Percentiles rank a stretch among this genome's conserved stretches.
These are phyloP conservation scores for Eilema griseolum DNA, from an alignment of 2,888 invertebrate genomes.

Conservation along the genomic window DNA sequence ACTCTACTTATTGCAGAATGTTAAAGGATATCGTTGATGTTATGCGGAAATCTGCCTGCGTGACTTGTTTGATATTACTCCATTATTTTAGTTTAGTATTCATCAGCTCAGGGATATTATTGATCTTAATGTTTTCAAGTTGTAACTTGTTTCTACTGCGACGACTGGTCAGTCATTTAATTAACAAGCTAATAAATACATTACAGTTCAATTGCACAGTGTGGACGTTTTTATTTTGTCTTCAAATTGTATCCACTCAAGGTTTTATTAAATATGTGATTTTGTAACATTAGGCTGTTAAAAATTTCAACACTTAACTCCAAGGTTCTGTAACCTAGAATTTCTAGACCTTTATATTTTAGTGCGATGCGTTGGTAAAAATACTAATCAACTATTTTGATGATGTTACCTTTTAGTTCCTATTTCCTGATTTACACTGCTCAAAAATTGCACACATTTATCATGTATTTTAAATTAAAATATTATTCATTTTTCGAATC, in stretches of 20 bases:
- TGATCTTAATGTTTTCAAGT: constrained; percentile 29
- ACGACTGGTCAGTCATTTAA: constrained; percentile 6
- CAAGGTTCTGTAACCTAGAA: constrained; percentile 43
- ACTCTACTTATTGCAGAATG: constrained; percentile 38
- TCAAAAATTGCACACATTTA: neutral
- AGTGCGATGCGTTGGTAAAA: neutral
- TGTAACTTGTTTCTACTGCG: constrained; percentile 21
- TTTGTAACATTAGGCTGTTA: constrained; percentile 38
- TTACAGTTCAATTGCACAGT: constrained; percentile 26
- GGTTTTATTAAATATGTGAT: constrained; percentile 43
- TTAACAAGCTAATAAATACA: constrained; percentile 19
- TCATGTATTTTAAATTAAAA: neutral
- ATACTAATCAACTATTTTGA: neutral
- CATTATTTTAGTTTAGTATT: constrained; percentile 41
- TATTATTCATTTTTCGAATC: neutral
- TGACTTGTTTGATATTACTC: constrained; percentile 55
- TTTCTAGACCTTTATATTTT: constrained; percentile 6
- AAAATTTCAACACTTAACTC: constrained; percentile 41
- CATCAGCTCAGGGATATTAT: constrained; percentile 25
- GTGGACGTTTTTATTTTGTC: constrained; percentile 32
- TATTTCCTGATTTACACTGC: neutral
- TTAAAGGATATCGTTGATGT: constrained; percentile 20
- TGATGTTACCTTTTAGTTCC: neutral
- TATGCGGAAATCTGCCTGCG: constrained; percentile 43
- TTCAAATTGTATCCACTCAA: constrained; percentile 37